phyloP scores from a whole-genome alignment of 2,113 vertebrate species.

The Zapus hudsonius region DNA sequence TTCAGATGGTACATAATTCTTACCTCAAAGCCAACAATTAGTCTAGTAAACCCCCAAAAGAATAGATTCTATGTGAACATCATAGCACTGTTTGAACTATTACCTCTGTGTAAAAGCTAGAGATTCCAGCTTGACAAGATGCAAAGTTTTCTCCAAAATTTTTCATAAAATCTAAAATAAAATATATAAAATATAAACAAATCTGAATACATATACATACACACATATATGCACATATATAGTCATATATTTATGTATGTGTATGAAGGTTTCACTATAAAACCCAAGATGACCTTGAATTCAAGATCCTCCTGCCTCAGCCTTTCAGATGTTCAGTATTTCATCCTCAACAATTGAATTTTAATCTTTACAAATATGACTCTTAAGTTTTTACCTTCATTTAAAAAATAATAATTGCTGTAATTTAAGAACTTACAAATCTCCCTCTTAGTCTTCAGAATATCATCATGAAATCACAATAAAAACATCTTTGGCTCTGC shows the following conservation, averaged over 20 bases:
- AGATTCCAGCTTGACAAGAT: conserved; percentile 92
- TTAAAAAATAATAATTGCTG: not conserved
- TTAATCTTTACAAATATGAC: not conserved
- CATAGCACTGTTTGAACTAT: conserved; percentile 50
- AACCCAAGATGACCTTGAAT: not conserved
- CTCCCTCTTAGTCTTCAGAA: conserved; percentile 31
- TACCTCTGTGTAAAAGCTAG: conserved; percentile 90
- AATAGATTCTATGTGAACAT: not conserved
- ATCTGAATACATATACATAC: not conserved
- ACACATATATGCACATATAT: too few species aligned
- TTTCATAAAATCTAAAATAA: conserved; percentile 83
- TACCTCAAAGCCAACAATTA: not conserved
- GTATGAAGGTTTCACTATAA: not conserved
- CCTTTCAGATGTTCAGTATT: not conserved
- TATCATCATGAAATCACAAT: not conserved
- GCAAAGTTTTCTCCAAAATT: conserved; percentile 87
- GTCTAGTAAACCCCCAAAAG: not conserved
- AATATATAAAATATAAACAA: conserved; percentile 58
- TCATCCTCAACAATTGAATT: not conserved
- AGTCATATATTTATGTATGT: not conserved
- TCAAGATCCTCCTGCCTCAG: not conserved
- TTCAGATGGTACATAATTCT: not conserved
- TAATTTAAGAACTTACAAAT: not conserved
- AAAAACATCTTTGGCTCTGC: not conserved
- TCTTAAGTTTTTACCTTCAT: not conserved